Conservation (phyloP, 2,888 invertebrate species). For the Biston stratarius region DNA sequence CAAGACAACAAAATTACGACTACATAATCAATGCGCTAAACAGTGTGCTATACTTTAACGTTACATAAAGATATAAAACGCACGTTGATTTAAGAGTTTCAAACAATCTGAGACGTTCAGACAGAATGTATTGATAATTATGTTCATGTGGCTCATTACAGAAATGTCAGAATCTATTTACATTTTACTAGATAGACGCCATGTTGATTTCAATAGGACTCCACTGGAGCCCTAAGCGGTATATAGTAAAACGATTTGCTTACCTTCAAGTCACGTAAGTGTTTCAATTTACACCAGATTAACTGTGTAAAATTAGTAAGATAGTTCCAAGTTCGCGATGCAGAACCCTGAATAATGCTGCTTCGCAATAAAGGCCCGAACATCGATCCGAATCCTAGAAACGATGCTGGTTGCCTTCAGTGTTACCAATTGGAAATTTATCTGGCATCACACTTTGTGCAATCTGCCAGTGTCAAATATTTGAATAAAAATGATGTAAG, state of each 20-base stretch:
- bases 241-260: conserved; percentile 55
- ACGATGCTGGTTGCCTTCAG: conserved; percentile 46
- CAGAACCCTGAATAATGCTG: conserved; percentile 89
- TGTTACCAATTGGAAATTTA: conserved; percentile 48
- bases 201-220: conserved; percentile 79
- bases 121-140: conserved; percentile 3
- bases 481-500: no score
- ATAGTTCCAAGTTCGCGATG: conserved; percentile 90
- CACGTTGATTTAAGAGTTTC: neutral
- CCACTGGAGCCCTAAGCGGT: conserved; percentile 72
- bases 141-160: conserved; percentile 50
- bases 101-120: neutral
- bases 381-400: conserved; percentile 88
- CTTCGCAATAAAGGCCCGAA: conserved; percentile 88
- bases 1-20: neutral
- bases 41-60: no score
- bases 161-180: conserved; percentile 81
- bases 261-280: conserved; percentile 83
- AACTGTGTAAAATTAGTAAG: conserved; percentile 87
- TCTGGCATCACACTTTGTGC: neutral
- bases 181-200: conserved; percentile 83
- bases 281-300: conserved; percentile 88
- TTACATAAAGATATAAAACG: no score
- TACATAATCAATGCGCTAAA: neutral
- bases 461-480: neutral